Conservation (phyloP, 2,888 invertebrate genomes). For the Oscheius onirici region DNA sequence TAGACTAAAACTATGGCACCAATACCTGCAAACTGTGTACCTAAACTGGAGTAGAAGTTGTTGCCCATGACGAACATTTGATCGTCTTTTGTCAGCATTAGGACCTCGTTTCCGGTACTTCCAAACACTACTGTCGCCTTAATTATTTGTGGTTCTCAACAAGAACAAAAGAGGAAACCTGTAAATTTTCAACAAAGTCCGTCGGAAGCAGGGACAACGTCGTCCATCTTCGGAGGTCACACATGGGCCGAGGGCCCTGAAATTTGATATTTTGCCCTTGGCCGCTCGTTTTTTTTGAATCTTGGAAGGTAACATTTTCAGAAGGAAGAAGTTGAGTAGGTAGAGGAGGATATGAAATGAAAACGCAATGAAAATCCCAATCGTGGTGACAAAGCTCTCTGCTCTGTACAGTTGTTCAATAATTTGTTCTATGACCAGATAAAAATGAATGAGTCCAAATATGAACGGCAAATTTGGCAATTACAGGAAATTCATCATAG, state of each 20-base stretch:
- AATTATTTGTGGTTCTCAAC: neutral
- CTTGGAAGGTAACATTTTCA: neutral
- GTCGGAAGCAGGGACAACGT: slow-evolving; percentile 76
- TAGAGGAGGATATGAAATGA: neutral
- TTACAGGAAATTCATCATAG: no score
- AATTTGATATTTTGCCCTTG: slow-evolving; percentile 13
- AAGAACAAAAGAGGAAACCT: neutral
- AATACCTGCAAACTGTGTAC: slow-evolving; percentile 57
- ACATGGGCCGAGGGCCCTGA: slow-evolving; percentile 32
- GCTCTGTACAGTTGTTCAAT: neutral
- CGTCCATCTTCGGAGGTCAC: slow-evolving; percentile 76
- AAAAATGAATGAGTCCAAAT: neutral
- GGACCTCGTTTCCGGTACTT: slow-evolving; percentile 77
- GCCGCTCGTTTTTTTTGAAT: neutral
- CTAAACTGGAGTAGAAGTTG: slow-evolving; percentile 77
- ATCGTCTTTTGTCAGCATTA: slow-evolving; percentile 77
- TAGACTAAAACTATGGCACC: slow-evolving; percentile 14
- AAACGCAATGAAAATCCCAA: neutral
- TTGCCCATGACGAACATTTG: slow-evolving; percentile 77
- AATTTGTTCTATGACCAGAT: neutral
- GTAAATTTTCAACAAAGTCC: slow-evolving; percentile 75
- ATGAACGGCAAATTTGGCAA: no score
- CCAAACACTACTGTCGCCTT: slow-evolving; percentile 40
- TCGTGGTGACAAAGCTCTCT: no score
- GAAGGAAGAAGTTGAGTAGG: no score